A percentile compares a stretch with the other conserved stretches of the same genome.
These are phyloP conservation scores for Lycaena phlaeas DNA, from an alignment of 2,888 invertebrate genomes.

Conservation along the genomic window DNA sequence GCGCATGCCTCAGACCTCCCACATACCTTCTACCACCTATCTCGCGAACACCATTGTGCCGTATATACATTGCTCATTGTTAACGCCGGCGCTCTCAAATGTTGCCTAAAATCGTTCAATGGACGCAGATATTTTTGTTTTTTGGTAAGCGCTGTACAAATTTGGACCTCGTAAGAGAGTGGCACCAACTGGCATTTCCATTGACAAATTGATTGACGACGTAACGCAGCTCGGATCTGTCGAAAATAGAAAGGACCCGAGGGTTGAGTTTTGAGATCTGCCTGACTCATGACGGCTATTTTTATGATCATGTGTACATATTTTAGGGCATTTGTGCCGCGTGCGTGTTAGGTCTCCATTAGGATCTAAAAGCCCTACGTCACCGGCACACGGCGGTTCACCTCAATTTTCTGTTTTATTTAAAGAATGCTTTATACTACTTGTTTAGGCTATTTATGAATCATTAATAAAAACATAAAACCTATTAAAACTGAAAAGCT, in stretches of 20 bases:
- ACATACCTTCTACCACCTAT: conserved; percentile 17
- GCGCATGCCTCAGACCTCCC: conserved; percentile 25
- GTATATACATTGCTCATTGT: conserved; percentile 25
- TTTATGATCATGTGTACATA: conserved; percentile 3
- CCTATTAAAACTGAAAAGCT: too few relatives aligned
- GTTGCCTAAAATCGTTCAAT: conserved; percentile 7
- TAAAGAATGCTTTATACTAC: too few relatives aligned
- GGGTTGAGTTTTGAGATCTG: conserved; percentile 4
- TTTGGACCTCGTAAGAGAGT: conserved; percentile 23
- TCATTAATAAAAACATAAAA: too few relatives aligned
- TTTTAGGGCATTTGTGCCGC: background rate
- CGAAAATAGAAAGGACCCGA: conserved; percentile 1
- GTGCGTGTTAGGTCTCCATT: conserved; percentile 4
- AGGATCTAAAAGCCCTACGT: conserved; percentile 3
- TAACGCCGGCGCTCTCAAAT: background rate
- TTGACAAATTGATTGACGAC: conserved; percentile 61
- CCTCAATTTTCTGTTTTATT: background rate
- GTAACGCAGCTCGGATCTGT: conserved; percentile 22
- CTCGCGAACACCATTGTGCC: background rate
- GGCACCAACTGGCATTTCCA: conserved; percentile 34
- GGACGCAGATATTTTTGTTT: background rate
- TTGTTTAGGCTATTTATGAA: too few relatives aligned
- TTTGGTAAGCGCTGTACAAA: conserved; percentile 8
- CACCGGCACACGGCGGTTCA: background rate
- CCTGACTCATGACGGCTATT: background rate